Percentiles rank a stretch among this genome's conserved stretches.
phyloP scores from a whole-genome alignment of 2,113 vertebrate genomes.

The Hassar affinis region DNA sequence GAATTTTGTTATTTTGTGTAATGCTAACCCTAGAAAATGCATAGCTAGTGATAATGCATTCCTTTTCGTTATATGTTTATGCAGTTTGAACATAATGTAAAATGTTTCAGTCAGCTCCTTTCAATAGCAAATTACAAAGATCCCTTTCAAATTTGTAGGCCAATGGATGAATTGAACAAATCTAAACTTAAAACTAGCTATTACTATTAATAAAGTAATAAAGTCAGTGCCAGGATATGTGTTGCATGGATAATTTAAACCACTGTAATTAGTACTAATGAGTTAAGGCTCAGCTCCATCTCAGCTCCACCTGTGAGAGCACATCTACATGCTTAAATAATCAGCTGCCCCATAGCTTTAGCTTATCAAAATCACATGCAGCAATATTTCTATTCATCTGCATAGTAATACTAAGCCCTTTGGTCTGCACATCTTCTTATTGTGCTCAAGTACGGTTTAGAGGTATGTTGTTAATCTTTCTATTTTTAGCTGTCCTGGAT shows the following conservation, averaged over 20 bases:
- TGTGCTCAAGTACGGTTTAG: slow-evolving; percentile 14
- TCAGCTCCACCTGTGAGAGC: slow-evolving; percentile 28
- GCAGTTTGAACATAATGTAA: not conserved
- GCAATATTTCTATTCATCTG: slow-evolving; percentile 43
- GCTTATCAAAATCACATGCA: slow-evolving; percentile 28
- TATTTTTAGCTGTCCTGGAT: slow-evolving; percentile 20
- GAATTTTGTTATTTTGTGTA: too few relatives aligned
- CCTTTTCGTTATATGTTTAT: not conserved
- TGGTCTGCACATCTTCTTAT: slow-evolving; percentile 6
- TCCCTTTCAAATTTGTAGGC: not conserved
- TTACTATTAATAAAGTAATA: slow-evolving; percentile 11
- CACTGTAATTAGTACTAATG: slow-evolving; percentile 35
- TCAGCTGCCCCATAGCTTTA: slow-evolving; percentile 21
- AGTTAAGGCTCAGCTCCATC: slow-evolving; percentile 31
- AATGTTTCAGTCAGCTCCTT: not conserved
- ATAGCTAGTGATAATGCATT: not conserved
- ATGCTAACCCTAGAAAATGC: too few relatives aligned
- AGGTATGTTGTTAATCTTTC: slow-evolving; percentile 6
- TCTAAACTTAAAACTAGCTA: not conserved
- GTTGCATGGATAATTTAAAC: slow-evolving; percentile 37
- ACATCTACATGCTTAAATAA: slow-evolving; percentile 34
- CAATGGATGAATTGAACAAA: not conserved
- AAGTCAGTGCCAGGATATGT: slow-evolving; percentile 23
- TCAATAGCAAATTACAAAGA: not conserved
- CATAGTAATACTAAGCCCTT: slow-evolving; percentile 29